Evolutionary conservation across 2,797 vertebrate genomes (phyloP), one percentile per base, ranked within the genome.

Genomic region (Tragelaphus eurycerus): DNA sequence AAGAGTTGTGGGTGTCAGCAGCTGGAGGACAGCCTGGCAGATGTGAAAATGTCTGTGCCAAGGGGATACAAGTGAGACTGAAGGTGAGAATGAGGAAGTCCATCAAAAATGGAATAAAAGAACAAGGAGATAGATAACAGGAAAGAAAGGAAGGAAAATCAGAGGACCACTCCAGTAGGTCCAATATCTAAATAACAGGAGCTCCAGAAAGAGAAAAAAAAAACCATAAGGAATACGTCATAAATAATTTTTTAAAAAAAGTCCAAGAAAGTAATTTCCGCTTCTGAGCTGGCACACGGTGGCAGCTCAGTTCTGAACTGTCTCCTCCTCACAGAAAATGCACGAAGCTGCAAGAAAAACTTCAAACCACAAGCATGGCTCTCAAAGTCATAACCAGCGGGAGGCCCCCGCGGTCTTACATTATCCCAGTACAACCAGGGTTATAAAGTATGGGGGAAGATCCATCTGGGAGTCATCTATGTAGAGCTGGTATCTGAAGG

Each of bases 11-110:
- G 46, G 57, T 25, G 25, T 38, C 6, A 43, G 83, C 50, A 43
- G 27, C 25, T 34, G 74, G 43, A 71, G 17, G n/a, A 19, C 52
- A 46, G 43, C 31, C n/a, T 21, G 50, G n/a, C 38, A 43, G 50
- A n/a, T 0, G 0, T 29, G 50, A n/a, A 34, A n/a, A 43, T 7
- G 14, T 7, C 15, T 7, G 5, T 31, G 16, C 43, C 57, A 57
- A 55, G 48, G 19, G 50, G 43, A 31, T 17, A 2, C 46, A 38
- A 48, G 3, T 17, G 6, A 57, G 23, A 4, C 48, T 9, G 6
- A 38, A n/a, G 29, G 31, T 9, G 31, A 29, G 54, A 62, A 25
- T 48, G 9, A 48, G 64, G 38, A 55, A 46, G 2, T 62, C 29
- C 48, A n/a, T 50, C 55, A 38, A 38, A 15, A 62, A 27, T 8